phyloP scores from a whole-genome alignment of 2,113 vertebrate genomes.

The Pantherophis guttatus region DNA sequence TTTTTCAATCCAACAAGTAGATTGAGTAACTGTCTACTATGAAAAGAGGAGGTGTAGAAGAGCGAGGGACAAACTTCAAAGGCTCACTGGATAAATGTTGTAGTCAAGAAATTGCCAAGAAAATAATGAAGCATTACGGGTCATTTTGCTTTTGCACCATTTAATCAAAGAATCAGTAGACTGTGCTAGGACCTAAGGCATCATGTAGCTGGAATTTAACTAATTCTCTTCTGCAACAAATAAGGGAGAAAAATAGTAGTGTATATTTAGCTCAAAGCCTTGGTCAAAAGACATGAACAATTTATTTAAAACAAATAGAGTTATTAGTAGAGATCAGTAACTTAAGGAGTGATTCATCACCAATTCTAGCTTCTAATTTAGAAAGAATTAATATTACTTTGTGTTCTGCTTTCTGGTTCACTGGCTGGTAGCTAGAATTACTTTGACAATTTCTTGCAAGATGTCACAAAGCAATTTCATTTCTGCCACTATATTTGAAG shows the following conservation, averaged over 20 bases:
- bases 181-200: slow-evolving; percentile 43
- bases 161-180: slow-evolving; percentile 62
- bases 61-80: not conserved
- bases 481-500: not conserved
- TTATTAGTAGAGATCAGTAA: not conserved
- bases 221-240: slow-evolving; percentile 16
- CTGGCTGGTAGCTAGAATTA: slow-evolving; percentile 11
- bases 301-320: slow-evolving; percentile 12
- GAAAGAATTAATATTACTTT: not conserved
- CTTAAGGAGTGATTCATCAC: not conserved
- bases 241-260: slow-evolving; percentile 12
- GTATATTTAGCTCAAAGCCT: slow-evolving; percentile 21
- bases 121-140: slow-evolving; percentile 60
- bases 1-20: not conserved
- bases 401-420: slow-evolving; percentile 13
- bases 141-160: slow-evolving; percentile 56
- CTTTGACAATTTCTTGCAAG: not conserved
- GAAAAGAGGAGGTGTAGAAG: slow-evolving; percentile 4
- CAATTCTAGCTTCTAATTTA: not conserved
- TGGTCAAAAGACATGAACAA: slow-evolving; percentile 37
- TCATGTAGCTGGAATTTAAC: slow-evolving; percentile 48
- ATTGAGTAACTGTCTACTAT: slow-evolving; percentile 16
- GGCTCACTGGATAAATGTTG: slow-evolving; percentile 28
- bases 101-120: slow-evolving; percentile 39
- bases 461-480: not conserved